phyloP scores from a whole-genome alignment of 1,140 invertebrate species.

The Drosophila persimilis region DNA sequence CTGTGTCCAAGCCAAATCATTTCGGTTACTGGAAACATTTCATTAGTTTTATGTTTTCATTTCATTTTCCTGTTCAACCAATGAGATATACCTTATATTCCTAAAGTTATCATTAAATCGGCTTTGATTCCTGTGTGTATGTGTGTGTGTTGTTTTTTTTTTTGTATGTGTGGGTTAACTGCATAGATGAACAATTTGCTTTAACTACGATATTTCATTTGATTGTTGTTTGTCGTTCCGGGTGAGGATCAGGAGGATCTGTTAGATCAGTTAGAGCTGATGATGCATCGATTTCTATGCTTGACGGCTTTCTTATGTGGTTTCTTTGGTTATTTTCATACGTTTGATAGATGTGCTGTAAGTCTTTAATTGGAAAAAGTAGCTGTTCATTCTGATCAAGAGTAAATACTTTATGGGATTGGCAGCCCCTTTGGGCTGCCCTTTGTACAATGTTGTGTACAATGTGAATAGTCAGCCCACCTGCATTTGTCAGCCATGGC shows the following conservation, averaged over 20 bases:
- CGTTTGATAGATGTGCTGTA: constrained; percentile 55
- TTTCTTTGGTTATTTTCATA: constrained; percentile 69
- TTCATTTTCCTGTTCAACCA: constrained; percentile 54
- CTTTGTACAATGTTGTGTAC: not conserved
- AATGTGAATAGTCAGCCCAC: constrained; percentile 10
- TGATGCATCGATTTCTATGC: constrained; percentile 71
- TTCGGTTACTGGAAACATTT: constrained; percentile 22
- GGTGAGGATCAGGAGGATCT: constrained; percentile 36
- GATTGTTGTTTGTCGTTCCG: constrained; percentile 70
- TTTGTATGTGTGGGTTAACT: constrained; percentile 37
- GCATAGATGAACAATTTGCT: constrained; percentile 65
- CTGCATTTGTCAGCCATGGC: constrained; percentile 61
- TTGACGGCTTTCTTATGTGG: constrained; percentile 64
- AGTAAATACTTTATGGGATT: no score
- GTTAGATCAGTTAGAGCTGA: constrained; percentile 57
- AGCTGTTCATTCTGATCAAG: no score
- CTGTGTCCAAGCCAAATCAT: constrained; percentile 7
- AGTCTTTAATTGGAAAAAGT: constrained; percentile 23
- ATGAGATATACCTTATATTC: constrained; percentile 60
- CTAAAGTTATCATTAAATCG: constrained; percentile 43
- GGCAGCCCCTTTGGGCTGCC: not conserved
- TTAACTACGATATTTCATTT: constrained; percentile 73
- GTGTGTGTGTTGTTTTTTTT: constrained; percentile 8
- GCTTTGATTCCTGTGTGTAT: constrained; percentile 29
- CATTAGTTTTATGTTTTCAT: constrained; percentile 18